A percentile compares a stretch with the other conserved stretches of the same genome.
Conservation (phyloP, 1,140 invertebrate species). For the Drosophila rhopaloa region DNA sequence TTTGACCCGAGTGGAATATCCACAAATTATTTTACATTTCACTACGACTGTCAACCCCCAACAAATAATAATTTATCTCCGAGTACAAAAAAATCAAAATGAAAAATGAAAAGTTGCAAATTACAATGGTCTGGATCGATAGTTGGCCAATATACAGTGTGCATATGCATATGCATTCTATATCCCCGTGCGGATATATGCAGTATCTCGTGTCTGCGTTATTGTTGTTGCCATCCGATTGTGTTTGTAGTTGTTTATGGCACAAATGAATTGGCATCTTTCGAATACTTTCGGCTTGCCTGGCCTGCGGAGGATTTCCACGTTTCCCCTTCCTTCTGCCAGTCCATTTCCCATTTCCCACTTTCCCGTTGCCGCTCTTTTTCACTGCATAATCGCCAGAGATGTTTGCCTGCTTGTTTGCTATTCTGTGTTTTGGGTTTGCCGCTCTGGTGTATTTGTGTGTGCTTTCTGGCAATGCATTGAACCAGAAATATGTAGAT, state of each 20-base stretch:
- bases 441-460: slow-evolving; percentile 11
- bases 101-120: slow-evolving; percentile 64
- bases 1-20: slow-evolving; percentile 28
- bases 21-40: slow-evolving; percentile 35
- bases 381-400: slow-evolving; percentile 70
- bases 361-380: slow-evolving; percentile 29
- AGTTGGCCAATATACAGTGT: slow-evolving; percentile 51
- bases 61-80: slow-evolving; percentile 41
- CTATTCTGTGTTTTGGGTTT: slow-evolving; percentile 40
- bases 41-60: slow-evolving; percentile 27
- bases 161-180: slow-evolving; percentile 36
- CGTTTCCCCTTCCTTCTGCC: not conserved
- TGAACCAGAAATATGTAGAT: slow-evolving; percentile 81
- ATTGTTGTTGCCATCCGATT: slow-evolving; percentile 43
- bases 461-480: slow-evolving; percentile 59
- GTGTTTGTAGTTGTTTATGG: slow-evolving; percentile 62
- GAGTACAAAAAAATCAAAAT: slow-evolving; percentile 22
- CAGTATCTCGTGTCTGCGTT: slow-evolving; percentile 24
- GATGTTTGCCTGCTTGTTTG: slow-evolving; percentile 45
- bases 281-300: slow-evolving; percentile 56
- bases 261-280: slow-evolving; percentile 79
- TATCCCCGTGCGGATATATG: slow-evolving; percentile 19
- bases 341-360: slow-evolving; percentile 1
- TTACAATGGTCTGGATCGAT: slow-evolving; percentile 66
- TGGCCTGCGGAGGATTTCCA: slow-evolving; percentile 41